Percentiles rank a stretch among this genome's conserved stretches.
These are phyloP conservation scores for Carassius auratus DNA, from an alignment of 2,113 vertebrate genomes.

Conservation along the genomic window DNA sequence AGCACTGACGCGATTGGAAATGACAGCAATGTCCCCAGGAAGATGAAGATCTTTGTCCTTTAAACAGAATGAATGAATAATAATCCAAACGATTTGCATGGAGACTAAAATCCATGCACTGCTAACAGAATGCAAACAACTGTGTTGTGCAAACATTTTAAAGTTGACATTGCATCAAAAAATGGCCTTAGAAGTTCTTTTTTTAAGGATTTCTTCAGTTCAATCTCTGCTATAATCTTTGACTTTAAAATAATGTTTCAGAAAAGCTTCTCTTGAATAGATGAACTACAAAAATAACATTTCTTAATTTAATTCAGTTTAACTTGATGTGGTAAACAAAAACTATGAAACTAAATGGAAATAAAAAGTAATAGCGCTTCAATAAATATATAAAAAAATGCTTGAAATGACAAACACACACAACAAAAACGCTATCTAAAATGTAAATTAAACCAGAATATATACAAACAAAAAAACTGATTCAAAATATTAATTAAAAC, in stretches of 20 bases:
- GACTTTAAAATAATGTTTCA: not conserved
- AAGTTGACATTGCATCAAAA: not conserved
- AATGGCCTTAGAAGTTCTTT: not conserved
- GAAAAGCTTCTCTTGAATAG: not conserved
- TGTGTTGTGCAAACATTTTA: not conserved
- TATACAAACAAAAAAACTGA: not conserved
- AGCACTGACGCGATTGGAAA: not conserved
- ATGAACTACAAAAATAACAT: not conserved
- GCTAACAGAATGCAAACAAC: not conserved
- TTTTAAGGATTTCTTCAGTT: not conserved
- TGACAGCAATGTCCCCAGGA: not conserved
- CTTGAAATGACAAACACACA: not conserved
- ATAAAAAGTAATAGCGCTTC: not conserved
- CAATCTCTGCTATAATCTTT: not conserved
- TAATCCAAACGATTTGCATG: not conserved
- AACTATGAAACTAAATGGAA: not conserved
- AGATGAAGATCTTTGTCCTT: slow-evolving; percentile 22
- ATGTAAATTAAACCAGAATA: not conserved
- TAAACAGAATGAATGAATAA: slow-evolving; percentile 8
- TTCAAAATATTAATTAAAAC: not conserved
- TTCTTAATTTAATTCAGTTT: not conserved
- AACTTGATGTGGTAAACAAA: not conserved
- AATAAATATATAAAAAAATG: not conserved
- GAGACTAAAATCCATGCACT: slow-evolving; percentile 5
- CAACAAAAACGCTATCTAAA: not conserved